Evolutionary conservation across 1,140 invertebrate species (phyloP).

Genomic region (Cydia strobilella): DNA sequence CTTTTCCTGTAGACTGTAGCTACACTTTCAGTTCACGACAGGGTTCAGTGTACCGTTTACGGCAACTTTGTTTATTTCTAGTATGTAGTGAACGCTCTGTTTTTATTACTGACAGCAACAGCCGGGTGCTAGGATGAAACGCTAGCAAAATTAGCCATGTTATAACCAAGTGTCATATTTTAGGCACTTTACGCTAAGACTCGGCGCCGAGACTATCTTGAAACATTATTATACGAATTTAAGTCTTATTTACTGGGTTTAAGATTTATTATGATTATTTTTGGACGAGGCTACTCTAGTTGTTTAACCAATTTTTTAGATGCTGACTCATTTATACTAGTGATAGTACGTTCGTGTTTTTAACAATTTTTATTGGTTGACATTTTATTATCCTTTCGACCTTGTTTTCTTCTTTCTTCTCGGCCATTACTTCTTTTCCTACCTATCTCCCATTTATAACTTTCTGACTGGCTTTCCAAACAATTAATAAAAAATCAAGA

Average conservation of each 20-base stretch:
- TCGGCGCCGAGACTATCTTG: constrained; percentile 32
- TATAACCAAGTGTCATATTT: constrained; percentile 51
- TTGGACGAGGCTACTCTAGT: not conserved
- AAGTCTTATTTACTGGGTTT: not conserved
- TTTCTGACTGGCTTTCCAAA: too few relatives aligned
- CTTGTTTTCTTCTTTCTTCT: too few relatives aligned
- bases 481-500: too few relatives aligned
- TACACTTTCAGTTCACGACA: not conserved
- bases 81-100: constrained; percentile 39
- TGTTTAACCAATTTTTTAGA: not conserved
- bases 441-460: too few relatives aligned
- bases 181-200: constrained; percentile 47
- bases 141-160: constrained; percentile 52
- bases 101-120: constrained; percentile 40
- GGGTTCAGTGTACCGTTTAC: constrained; percentile 16
- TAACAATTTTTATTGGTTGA: too few relatives aligned
- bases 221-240: constrained; percentile 1
- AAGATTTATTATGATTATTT: not conserved
- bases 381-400: too few relatives aligned
- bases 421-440: too few relatives aligned
- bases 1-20: not conserved
- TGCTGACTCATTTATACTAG: not conserved
- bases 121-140: constrained; percentile 47
- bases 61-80: constrained; percentile 31
- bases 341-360: not conserved